Conservation (phyloP, 1,140 invertebrate genomes). For the Drosophila trapezifrons region DNA sequence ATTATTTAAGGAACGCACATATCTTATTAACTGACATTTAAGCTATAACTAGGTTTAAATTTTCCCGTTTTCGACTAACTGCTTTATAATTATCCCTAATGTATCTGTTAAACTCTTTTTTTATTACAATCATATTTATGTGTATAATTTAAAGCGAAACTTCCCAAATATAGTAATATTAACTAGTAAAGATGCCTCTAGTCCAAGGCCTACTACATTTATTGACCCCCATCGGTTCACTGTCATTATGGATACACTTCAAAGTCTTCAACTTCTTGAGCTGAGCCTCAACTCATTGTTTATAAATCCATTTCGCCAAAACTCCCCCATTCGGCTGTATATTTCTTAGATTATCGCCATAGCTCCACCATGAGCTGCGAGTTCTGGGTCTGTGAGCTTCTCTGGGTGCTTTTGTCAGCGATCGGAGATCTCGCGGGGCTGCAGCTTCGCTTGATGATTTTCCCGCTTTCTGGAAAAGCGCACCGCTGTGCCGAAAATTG, state of each 20-base stretch:
- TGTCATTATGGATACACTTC: conserved; percentile 7
- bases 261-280: conserved; percentile 1
- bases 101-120: background rate
- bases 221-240: background rate
- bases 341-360: conserved; percentile 5
- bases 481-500: conserved; percentile 81
- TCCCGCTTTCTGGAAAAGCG: conserved; percentile 72
- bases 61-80: too few relatives aligned
- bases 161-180: background rate
- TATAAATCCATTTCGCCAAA: conserved; percentile 21
- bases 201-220: background rate
- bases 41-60: too few relatives aligned
- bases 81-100: too few relatives aligned
- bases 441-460: conserved; percentile 31
- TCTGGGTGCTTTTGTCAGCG: conserved; percentile 13
- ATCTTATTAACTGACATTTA: too few relatives aligned
- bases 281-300: conserved; percentile 6
- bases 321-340: conserved; percentile 12
- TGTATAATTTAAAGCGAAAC: background rate
- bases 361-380: conserved; percentile 7
- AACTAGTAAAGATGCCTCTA: background rate
- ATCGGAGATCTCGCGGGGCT: conserved; percentile 28
- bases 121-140: background rate
- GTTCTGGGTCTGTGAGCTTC: conserved; percentile 26
- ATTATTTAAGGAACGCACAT: too few relatives aligned